Evolutionary conservation across 1,140 invertebrate species (phyloP).

Genomic region (Agrypnia vestita): DNA sequence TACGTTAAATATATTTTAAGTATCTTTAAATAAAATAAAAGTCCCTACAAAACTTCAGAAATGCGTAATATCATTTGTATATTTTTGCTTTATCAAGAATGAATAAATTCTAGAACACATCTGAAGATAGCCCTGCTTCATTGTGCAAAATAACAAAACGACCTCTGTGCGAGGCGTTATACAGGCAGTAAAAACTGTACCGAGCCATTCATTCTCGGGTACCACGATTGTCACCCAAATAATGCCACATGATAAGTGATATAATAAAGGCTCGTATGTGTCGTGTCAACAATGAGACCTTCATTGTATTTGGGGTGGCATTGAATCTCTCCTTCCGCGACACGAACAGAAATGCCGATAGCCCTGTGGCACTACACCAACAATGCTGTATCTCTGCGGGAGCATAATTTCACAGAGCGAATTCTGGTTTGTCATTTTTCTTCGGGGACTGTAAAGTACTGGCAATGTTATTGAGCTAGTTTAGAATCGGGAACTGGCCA

Average conservation of each 20-base stretch:
- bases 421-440: not conserved
- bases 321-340: not conserved
- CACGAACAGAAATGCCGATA: not conserved
- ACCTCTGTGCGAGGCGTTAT: constrained; percentile 25
- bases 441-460: not conserved
- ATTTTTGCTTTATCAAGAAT: too few relatives aligned
- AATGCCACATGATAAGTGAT: constrained; percentile 40
- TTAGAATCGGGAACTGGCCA: constrained; percentile 14
- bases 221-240: constrained; percentile 38
- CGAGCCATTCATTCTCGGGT: constrained; percentile 30
- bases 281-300: constrained; percentile 41
- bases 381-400: not conserved
- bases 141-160: constrained; percentile 27
- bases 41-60: too few relatives aligned
- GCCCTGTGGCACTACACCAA: not conserved
- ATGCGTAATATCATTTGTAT: too few relatives aligned
- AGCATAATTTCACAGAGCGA: not conserved
- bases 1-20: too few relatives aligned
- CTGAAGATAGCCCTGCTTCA: not conserved
- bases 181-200: constrained; percentile 40
- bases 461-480: not conserved
- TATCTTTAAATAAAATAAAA: too few relatives aligned
- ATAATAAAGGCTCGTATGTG: constrained; percentile 42
- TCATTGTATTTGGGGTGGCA: constrained; percentile 28
- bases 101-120: not conserved